phyloP scores from a whole-genome alignment of 2,797 vertebrate genomes.

The Alauda arvensis region DNA sequence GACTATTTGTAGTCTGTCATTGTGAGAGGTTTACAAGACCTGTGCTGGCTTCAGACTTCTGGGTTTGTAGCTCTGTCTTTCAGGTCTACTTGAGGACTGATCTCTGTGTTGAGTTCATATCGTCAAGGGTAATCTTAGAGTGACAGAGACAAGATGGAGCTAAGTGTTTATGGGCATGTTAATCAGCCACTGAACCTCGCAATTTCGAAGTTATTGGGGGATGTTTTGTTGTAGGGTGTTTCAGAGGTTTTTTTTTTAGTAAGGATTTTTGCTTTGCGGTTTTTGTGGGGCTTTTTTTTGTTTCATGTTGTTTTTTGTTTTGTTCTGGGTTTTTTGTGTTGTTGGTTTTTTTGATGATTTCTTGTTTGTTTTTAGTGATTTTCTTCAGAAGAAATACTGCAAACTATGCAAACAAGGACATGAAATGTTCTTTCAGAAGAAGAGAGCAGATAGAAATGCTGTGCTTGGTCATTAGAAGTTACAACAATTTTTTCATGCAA shows the following conservation, averaged over 20 bases:
- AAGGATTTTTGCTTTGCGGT: no score
- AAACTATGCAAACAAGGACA: not conserved
- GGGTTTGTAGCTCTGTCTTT: not conserved
- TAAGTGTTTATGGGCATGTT: not conserved
- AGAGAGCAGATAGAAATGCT: not conserved
- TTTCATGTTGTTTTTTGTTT: not conserved
- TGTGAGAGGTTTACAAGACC: not conserved
- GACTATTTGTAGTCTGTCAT: not conserved
- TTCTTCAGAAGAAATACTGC: not conserved
- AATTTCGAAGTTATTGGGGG: not conserved
- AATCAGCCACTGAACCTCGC: not conserved
- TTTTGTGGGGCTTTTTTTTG: not conserved
- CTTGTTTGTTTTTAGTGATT: not conserved
- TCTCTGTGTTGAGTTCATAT: not conserved
- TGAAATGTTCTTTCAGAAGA: not conserved
- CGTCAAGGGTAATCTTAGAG: fast-evolving
- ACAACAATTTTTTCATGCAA: not conserved
- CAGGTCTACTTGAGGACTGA: not conserved
- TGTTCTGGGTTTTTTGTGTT: not conserved
- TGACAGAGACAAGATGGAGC: not conserved
- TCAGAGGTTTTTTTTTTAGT: not conserved
- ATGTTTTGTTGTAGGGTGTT: not conserved
- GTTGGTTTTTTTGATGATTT: no score
- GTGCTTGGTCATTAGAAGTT: not conserved
- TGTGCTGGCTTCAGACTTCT: not conserved